Evolutionary conservation across 2,797 vertebrate genomes (phyloP).

Genomic region (Tenualosa ilisha): DNA sequence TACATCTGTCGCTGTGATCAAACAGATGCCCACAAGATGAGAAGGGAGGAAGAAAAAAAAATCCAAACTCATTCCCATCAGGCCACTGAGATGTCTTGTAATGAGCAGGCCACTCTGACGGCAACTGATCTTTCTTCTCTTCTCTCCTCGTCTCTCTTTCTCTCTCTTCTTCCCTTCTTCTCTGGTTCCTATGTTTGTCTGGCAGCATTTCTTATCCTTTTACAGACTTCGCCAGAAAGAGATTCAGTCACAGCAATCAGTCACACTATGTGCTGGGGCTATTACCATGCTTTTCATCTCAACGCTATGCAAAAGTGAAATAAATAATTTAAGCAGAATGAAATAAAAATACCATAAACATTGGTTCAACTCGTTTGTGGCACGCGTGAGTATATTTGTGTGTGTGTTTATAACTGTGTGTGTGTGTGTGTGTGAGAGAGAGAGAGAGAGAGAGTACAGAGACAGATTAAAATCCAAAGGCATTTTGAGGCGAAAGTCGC

Average conservation of each 20-base stretch:
- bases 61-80: conserved; percentile 38
- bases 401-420: not conserved
- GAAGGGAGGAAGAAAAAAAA: not conserved
- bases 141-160: not conserved
- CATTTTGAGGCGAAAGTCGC: conserved; percentile 17
- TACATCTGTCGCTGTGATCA: conserved; percentile 33
- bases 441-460: not conserved
- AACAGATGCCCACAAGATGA: conserved; percentile 23
- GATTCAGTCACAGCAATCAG: conserved; percentile 39
- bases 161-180: not conserved
- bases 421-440: not conserved
- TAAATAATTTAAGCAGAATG: conserved; percentile 10
- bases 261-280: conserved; percentile 38
- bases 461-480: conserved; percentile 26
- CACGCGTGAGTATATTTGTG: not conserved
- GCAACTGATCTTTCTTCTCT: conserved; percentile 23
- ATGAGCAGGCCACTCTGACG: conserved; percentile 22
- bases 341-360: conserved; percentile 20
- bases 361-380: conserved; percentile 19
- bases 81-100: conserved; percentile 33
- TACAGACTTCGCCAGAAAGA: conserved; percentile 26
- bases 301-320: not conserved
- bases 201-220: conserved; percentile 36
- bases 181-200: conserved; percentile 11
- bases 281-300: conserved; percentile 38